Base-by-base conservation (phyloP, 1,140 invertebrate species). In the Anoplophora glabripennis region DNA sequence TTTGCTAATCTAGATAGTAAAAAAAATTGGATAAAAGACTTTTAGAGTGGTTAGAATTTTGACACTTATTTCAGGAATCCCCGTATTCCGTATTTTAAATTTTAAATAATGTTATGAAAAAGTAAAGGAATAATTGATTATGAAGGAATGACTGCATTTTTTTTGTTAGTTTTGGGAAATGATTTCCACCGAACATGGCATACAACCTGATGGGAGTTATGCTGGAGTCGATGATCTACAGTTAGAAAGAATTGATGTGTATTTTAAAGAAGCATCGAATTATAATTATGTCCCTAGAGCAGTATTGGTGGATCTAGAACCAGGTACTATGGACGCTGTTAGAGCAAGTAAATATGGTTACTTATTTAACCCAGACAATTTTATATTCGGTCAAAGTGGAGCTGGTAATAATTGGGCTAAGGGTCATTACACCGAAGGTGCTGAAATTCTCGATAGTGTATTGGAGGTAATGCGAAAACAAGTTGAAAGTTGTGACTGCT, bases 101-200 rank as follows among this genome's bases (percentile, higher is more conserved):
- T n/a, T n/a, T n/a, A n/a, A n/a, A n/a, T n/a, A n/a, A n/a, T n/a
- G n/a, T n/a, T n/a, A n/a, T n/a, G n/a, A n/a, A n/a, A n/a, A n/a
- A n/a, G n/a, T n/a, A n/a, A n/a, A 28, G 21, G 21, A 28, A 28
- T 3, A 3, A 28, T 28, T 28, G 21, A 28, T n/a, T n/a, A n/a
- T 28, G 5, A 28, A 28, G 21, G 21, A 28, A 28, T 28, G 5
- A 28, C 21, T n/a, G n/a, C 34, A 65, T 63, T 44, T 69, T 61
- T 67, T 38, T 65, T 79, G 79, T 8, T 70, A 84, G 83, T 84
- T 84, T 71, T 84, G 83, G 83, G 83, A 84, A 75, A 83, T 90
- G n/a, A 89, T 90, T 63, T 89, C 86, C 51, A 89, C 91, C 70
- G 89, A 92, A 75, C 89, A 92, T 74, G 89, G 89, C 49, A 90